Evolutionary conservation across 30 jellyfish, hydroid and myxozoan species (phyloP), one percentile per base, ranked within the genome.

Genomic region (Rhopilema esculentum): DNA sequence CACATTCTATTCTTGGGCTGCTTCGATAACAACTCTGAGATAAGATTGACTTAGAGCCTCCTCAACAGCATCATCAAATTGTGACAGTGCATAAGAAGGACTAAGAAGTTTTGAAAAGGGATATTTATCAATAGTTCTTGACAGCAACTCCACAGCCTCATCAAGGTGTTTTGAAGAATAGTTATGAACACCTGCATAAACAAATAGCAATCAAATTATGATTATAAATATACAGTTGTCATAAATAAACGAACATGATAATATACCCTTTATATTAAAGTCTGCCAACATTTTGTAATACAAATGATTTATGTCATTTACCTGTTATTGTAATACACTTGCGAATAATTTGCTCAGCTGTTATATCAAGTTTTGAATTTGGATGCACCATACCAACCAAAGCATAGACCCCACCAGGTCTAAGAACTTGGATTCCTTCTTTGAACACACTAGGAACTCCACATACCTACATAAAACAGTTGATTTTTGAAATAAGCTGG

Each of bases 351-450:
- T 86, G 89, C 52, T 86, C 95, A 0, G 77, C 95, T 19, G 95
- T 86, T 4, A 86, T 40, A 49, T 86, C 89, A 0, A 86, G 85
- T 20, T 52, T 52, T 62, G 95, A 86, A 24, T 75, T 61, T 23
- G 95, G 95, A 77, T 86, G 95, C 1, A 86, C 95, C 85, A 86
- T 80, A 20, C 88, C 94, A 57, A 85, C 88, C 66, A 72, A 76
- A 0, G 73, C 88, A 75, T 64, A 85, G 8, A 48, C 53, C 27
- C 94, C 94, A 19, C 94, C 94, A 1, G 94, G 94, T 33, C 33
- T 72, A 8, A 75, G 74, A 0, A 62, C 77, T 53, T 79, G 24
- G 19, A 73, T 57, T 0, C 88, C 88, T 30, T 75, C 88, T 8
- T 51, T 69, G 76, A 83, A 32, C 24, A 83, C 92, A 4, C 61